Percentiles rank a stretch among this genome's conserved stretches.
Evolutionary conservation across 1,140 invertebrate species (phyloP).

Genomic region (Hyles vespertilio): DNA sequence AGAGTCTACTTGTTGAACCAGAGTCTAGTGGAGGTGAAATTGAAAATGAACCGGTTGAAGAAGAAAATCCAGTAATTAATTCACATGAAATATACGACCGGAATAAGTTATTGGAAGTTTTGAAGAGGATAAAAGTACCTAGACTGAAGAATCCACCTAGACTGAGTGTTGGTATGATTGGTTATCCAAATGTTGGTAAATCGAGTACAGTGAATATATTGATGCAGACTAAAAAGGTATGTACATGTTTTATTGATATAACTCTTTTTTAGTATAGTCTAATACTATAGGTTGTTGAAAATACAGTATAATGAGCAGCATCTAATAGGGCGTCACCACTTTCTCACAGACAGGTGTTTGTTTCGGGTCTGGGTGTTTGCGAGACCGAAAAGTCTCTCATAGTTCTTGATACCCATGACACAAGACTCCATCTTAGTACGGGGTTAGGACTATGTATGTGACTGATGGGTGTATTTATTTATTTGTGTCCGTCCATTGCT

Average conservation of each 20-base stretch:
- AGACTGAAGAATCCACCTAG: conserved; percentile 78
- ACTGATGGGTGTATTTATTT: no score
- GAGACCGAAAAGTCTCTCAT: no score
- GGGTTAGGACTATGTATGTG: no score
- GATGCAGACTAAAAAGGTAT: conserved; percentile 90
- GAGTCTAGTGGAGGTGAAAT: conserved; percentile 11
- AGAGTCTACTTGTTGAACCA: conserved; percentile 11
- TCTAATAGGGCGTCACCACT: no score
- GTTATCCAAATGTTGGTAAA: conserved; percentile 99
- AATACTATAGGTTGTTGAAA: no score
- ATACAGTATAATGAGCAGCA: no score
- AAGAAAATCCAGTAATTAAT: conserved; percentile 34
- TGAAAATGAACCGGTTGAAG: conserved; percentile 8
- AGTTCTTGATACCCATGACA: no score
- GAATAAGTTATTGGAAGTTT: conserved; percentile 80
- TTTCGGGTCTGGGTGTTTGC: no score
- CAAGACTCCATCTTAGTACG: no score
- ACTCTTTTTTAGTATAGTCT: no score
- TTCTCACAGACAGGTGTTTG: no score
- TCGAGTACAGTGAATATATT: conserved; percentile 98
- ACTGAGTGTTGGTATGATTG: conserved; percentile 93
- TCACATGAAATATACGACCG: conserved; percentile 75
- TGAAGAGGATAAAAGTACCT: conserved; percentile 80
- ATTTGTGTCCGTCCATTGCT: no score
- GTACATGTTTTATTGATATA: background rate